Evolutionary conservation across 2,888 invertebrate species (phyloP), one percentile per base, ranked within the genome.

Genomic region (Cryptocheilus praepositus): DNA sequence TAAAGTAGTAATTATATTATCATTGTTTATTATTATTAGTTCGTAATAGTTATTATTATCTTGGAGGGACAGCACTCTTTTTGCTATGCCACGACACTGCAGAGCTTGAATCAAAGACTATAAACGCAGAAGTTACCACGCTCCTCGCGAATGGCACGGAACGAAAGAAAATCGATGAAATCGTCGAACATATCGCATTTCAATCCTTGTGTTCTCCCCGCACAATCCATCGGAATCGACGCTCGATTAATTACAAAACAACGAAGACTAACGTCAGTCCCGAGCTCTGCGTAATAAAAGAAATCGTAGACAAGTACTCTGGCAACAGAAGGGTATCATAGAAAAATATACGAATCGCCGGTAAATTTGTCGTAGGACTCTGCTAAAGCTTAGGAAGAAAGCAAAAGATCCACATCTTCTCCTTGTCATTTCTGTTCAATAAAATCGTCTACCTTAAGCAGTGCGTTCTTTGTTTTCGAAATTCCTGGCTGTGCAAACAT

Each of bases 1-100:
- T 85, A 81, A 77, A 83, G 84, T 86, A 83, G 76, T 80, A 86
- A 36, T 81, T 79, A 78, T 79, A 76, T 79, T 81, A 82, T 82
- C 78, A 73, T 76, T 77, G 71, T 76, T 79, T 71, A 73, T 79
- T 77, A 76, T 77, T 80, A 77, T 77, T 77, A 71, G 43, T 81
- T 36, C 78, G 78, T 76, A 78, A 79, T 81, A 81, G 79, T 80
- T 83, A 82, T 87, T 86, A 87, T 88, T 86, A 88, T 88, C 85
- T 84, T 88, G 86, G 86, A 88, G 85, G 88, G 88, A 87, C 85
- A 88, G 87, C 86, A 86, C 84, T 36, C 36, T 36, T 36, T 87
- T 87, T 83, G 85, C 87, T 87, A 86, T 84, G 84, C 86, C 85
- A 84, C 83, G 84, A 84, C 83, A 86, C 86, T 84, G 87, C 85